A percentile compares a stretch with the other conserved stretches of the same genome.
Conservation (phyloP, 2,888 invertebrate species). For the Tenthredo scrophulariae region DNA sequence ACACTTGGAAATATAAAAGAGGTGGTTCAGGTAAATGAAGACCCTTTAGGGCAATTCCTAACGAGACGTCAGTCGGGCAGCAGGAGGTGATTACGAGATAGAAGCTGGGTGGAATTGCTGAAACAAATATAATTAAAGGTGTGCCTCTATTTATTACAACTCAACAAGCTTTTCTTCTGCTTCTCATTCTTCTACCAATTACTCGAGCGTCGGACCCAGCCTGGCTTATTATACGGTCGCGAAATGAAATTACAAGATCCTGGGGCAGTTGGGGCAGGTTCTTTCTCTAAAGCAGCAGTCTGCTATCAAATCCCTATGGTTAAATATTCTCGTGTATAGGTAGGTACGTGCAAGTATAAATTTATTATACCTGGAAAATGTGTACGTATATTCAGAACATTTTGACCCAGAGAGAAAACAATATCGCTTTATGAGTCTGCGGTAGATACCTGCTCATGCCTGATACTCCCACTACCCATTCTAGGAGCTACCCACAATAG, state of each 20-base stretch:
- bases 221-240: conserved; percentile 57
- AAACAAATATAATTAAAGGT: conserved; percentile 54
- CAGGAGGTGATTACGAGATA: conserved; percentile 42
- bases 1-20: conserved; percentile 23
- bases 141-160: conserved; percentile 51
- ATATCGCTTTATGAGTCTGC: conserved; percentile 60
- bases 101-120: conserved; percentile 50
- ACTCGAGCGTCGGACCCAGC: conserved; percentile 55
- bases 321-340: neutral
- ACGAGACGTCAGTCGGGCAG: conserved; percentile 47
- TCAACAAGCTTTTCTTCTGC: conserved; percentile 38
- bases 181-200: conserved; percentile 48
- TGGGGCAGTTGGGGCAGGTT: conserved; percentile 53
- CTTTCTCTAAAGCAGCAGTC: conserved; percentile 51
- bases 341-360: neutral
- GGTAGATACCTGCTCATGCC: neutral
- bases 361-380: neutral
- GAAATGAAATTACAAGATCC: conserved; percentile 60
- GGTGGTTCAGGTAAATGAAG: conserved; percentile 32
- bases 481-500: neutral
- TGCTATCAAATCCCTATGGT: conserved; percentile 42
- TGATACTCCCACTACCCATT: conserved; percentile 9
- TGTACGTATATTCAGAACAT: conserved; percentile 61
- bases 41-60: conserved; percentile 39
- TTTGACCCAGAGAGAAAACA: conserved; percentile 59